A percentile compares a stretch with the other conserved stretches of the same genome.
Evolutionary conservation across 2,113 vertebrate species (phyloP).

Genomic region (Ictalurus punctatus): DNA sequence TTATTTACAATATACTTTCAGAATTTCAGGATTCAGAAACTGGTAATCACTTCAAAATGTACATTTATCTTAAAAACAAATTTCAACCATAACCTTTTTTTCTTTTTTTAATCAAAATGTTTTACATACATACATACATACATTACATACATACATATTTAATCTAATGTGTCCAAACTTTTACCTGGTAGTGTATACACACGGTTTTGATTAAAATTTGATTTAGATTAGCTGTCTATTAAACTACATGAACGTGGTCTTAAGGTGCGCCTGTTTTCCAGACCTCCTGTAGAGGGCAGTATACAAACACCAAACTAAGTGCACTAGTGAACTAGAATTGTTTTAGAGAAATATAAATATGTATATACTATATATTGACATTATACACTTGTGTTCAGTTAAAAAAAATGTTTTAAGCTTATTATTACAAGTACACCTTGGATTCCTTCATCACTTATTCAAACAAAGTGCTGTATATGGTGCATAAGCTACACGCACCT

Average conservation of each 20-base stretch:
- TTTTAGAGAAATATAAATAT: background rate
- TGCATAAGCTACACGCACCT: background rate
- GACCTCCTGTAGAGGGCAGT: slow-evolving; percentile 10
- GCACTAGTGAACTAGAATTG: background rate
- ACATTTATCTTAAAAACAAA: background rate
- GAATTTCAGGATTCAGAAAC: background rate
- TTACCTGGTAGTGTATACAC: background rate
- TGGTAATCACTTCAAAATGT: background rate
- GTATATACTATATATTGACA: background rate
- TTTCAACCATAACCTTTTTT: background rate
- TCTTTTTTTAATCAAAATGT: background rate
- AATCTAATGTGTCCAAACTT: background rate
- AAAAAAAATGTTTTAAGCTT: background rate
- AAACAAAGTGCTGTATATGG: background rate
- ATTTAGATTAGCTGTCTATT: background rate
- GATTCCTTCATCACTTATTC: background rate
- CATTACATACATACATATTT: no score
- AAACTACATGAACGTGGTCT: background rate
- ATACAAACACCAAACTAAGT: background rate
- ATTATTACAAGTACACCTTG: background rate
- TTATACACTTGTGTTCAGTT: background rate
- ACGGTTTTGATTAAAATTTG: background rate
- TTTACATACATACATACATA: no score
- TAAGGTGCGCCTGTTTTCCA: background rate
- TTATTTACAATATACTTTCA: background rate